These are phyloP conservation scores for Cephus nigrinus DNA, from an alignment of 2,888 invertebrate species.

Conservation along the genomic window DNA sequence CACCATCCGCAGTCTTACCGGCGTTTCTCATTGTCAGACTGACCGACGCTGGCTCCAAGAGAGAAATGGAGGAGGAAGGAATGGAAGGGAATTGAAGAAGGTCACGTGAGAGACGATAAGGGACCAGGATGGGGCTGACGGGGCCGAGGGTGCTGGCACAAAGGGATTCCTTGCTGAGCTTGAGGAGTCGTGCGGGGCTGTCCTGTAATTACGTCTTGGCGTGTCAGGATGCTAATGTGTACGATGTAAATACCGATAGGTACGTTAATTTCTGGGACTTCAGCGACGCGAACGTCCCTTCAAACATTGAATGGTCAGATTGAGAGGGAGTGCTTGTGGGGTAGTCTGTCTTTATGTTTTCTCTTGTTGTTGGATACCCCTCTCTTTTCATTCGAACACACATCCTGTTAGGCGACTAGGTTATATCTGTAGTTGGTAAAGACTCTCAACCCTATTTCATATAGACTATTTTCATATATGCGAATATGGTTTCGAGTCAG, in stretches of 20 bases:
- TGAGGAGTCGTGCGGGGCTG: slow-evolving; percentile 15
- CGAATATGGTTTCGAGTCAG: neutral
- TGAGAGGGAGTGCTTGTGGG: neutral
- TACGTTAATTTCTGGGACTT: neutral
- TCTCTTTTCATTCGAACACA: neutral
- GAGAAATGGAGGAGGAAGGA: slow-evolving; percentile 2
- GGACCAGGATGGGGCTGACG: neutral
- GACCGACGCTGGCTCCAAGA: neutral
- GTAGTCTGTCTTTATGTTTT: neutral
- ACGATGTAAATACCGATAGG: slow-evolving; percentile 60
- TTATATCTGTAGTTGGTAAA: neutral
- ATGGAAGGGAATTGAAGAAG: slow-evolving; percentile 2
- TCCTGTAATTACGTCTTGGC: slow-evolving; percentile 57
- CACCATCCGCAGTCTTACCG: neutral
- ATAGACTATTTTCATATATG: neutral
- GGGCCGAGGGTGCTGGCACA: slow-evolving; percentile 7
- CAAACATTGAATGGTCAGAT: neutral
- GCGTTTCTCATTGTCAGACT: neutral
- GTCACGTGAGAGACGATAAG: slow-evolving; percentile 2
- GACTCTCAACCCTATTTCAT: neutral
- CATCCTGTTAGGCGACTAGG: neutral
- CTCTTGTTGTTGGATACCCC: neutral
- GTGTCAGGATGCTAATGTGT: slow-evolving; percentile 57
- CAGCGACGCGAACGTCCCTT: neutral
- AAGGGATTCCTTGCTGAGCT: slow-evolving; percentile 14